These are phyloP conservation scores for Neoitamus cyanurus DNA, from an alignment of 2,888 invertebrate species.

Conservation along the genomic window DNA sequence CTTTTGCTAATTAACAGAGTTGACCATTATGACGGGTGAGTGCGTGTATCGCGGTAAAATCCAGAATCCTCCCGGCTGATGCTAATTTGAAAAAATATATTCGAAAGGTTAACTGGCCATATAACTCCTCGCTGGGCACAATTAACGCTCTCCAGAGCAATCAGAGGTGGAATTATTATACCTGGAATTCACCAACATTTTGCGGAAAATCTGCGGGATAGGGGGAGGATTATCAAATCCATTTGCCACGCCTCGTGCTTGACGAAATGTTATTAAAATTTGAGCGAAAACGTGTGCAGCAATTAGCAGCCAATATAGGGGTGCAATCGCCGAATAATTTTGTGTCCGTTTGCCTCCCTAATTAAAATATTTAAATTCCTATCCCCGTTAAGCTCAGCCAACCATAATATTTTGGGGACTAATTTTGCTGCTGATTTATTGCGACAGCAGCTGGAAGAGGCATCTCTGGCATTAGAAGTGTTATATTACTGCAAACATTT, in stretches of 20 bases:
- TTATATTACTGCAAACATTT: background rate
- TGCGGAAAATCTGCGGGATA: background rate
- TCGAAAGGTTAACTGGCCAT: background rate
- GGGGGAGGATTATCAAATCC: background rate
- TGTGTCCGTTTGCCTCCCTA: background rate
- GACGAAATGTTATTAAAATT: background rate
- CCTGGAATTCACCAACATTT: background rate
- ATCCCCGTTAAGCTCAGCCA: background rate
- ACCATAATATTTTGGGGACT: background rate
- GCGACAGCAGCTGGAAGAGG: background rate
- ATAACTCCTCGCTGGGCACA: background rate
- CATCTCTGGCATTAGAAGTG: background rate
- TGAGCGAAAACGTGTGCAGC: background rate
- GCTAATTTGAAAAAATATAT: background rate
- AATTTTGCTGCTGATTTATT: background rate
- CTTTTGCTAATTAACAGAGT: constrained; percentile 13
- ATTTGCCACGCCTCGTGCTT: background rate
- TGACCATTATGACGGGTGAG: background rate
- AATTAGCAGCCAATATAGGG: background rate
- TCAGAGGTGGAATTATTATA: background rate
- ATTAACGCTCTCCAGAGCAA: background rate
- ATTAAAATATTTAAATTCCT: background rate
- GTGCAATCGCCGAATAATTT: background rate
- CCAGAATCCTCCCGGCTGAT: background rate
- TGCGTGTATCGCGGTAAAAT: background rate